Conservation (phyloP, 2,113 vertebrate species). For the Lucifuga dentata region DNA sequence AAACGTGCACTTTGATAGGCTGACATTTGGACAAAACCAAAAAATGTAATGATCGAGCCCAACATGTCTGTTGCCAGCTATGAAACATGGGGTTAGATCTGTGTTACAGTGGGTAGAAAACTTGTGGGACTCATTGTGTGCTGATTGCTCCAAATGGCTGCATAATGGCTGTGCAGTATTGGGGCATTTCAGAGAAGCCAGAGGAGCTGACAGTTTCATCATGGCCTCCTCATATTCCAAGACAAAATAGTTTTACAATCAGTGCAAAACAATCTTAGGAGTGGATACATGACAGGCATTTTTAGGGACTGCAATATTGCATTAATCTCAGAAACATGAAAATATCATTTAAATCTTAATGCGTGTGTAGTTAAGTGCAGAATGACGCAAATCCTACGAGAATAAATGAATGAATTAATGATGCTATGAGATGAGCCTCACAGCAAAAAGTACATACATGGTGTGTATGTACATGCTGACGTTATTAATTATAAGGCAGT, state of each 20-base stretch:
- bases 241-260: constrained; percentile 19
- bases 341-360: too few relatives aligned
- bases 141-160: constrained; percentile 25
- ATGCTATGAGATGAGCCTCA: too few relatives aligned
- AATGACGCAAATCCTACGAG: too few relatives aligned
- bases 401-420: too few relatives aligned
- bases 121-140: constrained; percentile 12
- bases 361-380: too few relatives aligned
- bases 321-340: too few relatives aligned
- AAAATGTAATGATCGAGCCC: background rate
- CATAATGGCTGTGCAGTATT: constrained; percentile 3
- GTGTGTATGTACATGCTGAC: too few relatives aligned
- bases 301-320: too few relatives aligned
- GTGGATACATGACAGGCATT: constrained; percentile 1
- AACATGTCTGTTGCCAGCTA: background rate
- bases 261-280: constrained; percentile 5
- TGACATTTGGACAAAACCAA: background rate
- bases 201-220: constrained; percentile 11
- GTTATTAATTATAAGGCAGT: too few relatives aligned
- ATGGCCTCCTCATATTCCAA: background rate
- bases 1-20: background rate
- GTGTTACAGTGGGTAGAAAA: background rate
- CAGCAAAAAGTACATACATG: too few relatives aligned
- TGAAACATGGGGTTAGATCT: constrained; percentile 14
- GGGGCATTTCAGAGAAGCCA: constrained; percentile 18